phyloP scores from a whole-genome alignment of 2,888 invertebrate species.

The Heliothis peltigera region DNA sequence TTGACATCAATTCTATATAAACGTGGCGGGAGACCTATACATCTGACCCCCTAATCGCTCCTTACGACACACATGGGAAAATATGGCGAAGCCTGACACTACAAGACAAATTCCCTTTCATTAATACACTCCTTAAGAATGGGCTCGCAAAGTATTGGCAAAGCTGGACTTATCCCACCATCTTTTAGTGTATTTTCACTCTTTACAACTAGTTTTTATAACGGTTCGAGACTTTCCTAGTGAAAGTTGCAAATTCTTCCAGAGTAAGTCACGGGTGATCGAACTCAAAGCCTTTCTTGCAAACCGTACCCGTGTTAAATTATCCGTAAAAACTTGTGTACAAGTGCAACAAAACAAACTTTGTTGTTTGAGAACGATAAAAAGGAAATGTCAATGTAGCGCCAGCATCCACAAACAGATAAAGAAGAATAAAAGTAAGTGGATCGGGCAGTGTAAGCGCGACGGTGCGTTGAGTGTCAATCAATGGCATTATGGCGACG shows the following conservation, averaged over 20 bases:
- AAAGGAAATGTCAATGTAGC: background rate
- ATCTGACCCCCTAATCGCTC: conserved; percentile 42
- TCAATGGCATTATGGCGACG: conserved; percentile 19
- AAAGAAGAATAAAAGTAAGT: conserved; percentile 17
- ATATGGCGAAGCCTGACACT: background rate
- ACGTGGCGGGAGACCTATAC: conserved; percentile 1
- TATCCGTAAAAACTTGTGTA: background rate
- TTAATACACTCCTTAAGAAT: conserved; percentile 22
- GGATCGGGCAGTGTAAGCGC: background rate
- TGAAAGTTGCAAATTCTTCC: background rate
- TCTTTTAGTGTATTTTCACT: conserved; percentile 18
- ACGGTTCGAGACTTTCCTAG: background rate
- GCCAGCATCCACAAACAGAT: background rate
- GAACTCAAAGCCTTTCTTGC: background rate
- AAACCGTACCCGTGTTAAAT: background rate
- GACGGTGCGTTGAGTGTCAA: conserved; percentile 37
- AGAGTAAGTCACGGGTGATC: background rate
- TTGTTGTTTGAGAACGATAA: background rate
- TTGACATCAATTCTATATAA: conserved; percentile 22
- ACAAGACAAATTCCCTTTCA: conserved; percentile 23
- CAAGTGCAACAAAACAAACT: background rate
- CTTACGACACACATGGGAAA: conserved; percentile 16
- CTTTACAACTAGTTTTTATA: conserved; percentile 10
- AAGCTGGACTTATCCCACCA: conserved; percentile 5
- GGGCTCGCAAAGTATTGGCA: conserved; percentile 11